A percentile compares a stretch with the other conserved stretches of the same genome.
Conservation (phyloP, 2,113 vertebrate genomes). For the Caloenas nicobarica region DNA sequence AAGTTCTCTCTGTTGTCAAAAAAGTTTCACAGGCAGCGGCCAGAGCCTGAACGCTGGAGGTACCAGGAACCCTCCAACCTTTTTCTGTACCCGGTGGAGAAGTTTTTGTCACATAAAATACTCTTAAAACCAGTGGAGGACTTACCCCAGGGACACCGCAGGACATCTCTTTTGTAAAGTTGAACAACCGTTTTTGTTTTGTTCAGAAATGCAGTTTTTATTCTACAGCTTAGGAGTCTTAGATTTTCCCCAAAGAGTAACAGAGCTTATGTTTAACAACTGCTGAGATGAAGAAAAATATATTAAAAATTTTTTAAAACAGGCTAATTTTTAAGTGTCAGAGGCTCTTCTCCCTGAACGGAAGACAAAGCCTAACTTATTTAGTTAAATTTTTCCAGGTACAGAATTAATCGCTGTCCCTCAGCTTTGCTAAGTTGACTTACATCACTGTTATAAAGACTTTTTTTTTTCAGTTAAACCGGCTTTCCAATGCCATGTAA, state of each 20-base stretch:
- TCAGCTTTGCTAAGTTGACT: conserved; percentile 10
- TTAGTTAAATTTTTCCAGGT: conserved; percentile 35
- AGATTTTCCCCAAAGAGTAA: neutral
- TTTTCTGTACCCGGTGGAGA: neutral
- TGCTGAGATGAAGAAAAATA: conserved; percentile 12
- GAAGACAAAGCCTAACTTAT: conserved; percentile 8
- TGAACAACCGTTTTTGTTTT: neutral
- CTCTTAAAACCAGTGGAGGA: neutral
- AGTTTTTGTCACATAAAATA: neutral
- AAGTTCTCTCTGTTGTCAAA: conserved; percentile 1
- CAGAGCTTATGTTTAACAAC: neutral
- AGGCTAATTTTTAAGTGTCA: neutral
- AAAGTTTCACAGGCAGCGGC: neutral
- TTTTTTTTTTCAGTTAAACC: neutral
- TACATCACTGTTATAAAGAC: conserved; percentile 17
- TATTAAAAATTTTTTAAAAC: neutral
- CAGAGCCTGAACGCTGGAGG: neutral
- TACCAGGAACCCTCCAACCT: neutral
- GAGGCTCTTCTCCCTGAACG: neutral
- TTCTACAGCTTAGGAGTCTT: neutral
- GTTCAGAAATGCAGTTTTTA: neutral
- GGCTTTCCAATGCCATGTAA: conserved; percentile 46
- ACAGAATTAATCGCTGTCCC: neutral
- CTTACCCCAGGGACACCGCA: neutral
- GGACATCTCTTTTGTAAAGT: neutral